These are phyloP conservation scores for Dynastes grantii DNA, from an alignment of 2,888 invertebrate genomes.

Conservation along the genomic window DNA sequence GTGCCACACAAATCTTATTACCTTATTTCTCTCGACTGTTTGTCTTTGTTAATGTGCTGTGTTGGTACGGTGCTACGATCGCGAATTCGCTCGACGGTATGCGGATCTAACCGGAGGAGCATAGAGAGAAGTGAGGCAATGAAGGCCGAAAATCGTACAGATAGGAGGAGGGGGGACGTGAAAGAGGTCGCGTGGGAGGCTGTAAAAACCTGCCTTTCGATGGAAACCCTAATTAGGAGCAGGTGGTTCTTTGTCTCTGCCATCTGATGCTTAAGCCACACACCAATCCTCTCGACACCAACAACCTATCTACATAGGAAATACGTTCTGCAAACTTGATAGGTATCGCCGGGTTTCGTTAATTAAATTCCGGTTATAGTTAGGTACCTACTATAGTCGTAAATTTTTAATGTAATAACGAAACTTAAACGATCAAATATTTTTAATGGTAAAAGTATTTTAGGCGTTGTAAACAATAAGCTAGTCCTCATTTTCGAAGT, in stretches of 20 bases:
- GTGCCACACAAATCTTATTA: constrained; percentile 47
- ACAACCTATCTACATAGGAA: constrained; percentile 34
- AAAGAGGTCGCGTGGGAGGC: constrained; percentile 24
- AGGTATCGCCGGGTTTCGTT: constrained; percentile 26
- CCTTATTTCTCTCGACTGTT: constrained; percentile 46
- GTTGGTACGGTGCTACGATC: constrained; percentile 14
- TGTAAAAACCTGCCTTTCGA: constrained; percentile 47
- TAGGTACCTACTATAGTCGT: background rate
- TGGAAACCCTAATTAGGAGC: constrained; percentile 45
- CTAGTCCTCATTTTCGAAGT: no score
- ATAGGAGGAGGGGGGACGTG: constrained; percentile 24
- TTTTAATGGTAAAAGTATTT: no score
- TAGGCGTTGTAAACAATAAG: no score
- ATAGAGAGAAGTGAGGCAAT: background rate
- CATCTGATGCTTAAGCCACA: constrained; percentile 46
- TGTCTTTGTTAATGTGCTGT: constrained; percentile 44
- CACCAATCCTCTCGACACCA: constrained; percentile 34
- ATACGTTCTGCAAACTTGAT: constrained; percentile 37
- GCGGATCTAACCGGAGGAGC: background rate
- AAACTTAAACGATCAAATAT: background rate
- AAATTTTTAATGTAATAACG: constrained; percentile 18
- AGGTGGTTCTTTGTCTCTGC: constrained; percentile 46
- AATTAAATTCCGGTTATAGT: constrained; percentile 35
- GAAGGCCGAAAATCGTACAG: constrained; percentile 1
- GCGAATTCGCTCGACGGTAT: constrained; percentile 25